These are phyloP conservation scores for Tenthredo mesomela DNA, from an alignment of 2,888 invertebrate species.

Conservation along the genomic window DNA sequence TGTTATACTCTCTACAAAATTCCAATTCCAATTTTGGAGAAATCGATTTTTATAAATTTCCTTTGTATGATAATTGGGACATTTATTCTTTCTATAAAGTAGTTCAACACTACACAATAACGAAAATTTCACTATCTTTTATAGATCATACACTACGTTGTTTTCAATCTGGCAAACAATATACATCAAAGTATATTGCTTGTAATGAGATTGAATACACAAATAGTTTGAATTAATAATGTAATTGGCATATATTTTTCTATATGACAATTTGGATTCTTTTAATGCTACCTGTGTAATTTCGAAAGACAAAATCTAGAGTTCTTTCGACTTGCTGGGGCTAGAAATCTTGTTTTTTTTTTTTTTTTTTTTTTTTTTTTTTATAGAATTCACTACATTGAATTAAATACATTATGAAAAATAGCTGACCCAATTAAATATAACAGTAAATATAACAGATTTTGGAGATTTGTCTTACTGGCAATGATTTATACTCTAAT, in stretches of 20 bases:
- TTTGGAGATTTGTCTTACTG: neutral
- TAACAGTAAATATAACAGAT: neutral
- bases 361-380: neutral
- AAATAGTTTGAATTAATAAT: neutral
- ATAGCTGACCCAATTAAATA: neutral
- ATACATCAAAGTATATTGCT: neutral
- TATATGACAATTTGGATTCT: neutral
- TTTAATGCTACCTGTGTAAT: neutral
- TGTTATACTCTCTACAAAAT: neutral
- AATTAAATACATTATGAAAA: neutral
- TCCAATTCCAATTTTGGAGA: conserved; percentile 8
- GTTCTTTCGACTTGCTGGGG: neutral
- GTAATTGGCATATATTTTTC: neutral
- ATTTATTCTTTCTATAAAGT: conserved; percentile 6
- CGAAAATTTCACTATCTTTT: neutral
- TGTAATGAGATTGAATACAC: neutral
- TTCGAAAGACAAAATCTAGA: neutral
- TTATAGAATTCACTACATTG: too few species aligned
- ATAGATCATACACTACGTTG: too few species aligned
- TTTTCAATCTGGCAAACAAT: too few species aligned
- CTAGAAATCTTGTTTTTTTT: neutral
- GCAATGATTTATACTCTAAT: neutral
- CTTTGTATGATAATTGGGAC: neutral
- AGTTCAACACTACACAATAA: neutral
- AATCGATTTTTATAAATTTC: conserved; percentile 1